Percentiles rank a stretch among this genome's conserved stretches.
Evolutionary conservation across 2,888 invertebrate species (phyloP).

Genomic region (Sminthurides aquaticus): DNA sequence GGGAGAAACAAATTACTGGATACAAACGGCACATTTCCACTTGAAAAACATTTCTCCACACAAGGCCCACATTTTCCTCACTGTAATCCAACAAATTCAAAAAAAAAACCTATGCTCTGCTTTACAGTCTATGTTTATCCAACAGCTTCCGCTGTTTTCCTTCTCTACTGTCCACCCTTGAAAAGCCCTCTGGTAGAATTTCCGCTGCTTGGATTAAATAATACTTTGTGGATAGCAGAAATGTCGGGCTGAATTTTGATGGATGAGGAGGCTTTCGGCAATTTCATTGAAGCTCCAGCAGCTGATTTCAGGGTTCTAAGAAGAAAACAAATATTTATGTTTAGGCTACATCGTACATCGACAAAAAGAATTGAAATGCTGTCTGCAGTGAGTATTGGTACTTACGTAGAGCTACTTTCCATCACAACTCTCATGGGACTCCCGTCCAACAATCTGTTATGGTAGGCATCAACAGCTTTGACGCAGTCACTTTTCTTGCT

Average conservation of each 20-base stretch:
- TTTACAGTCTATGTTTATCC: too few relatives aligned
- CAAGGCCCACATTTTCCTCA: too few relatives aligned
- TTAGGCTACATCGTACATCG: too few relatives aligned
- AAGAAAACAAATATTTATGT: neutral
- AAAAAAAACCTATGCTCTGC: too few relatives aligned
- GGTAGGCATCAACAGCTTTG: conserved; percentile 84
- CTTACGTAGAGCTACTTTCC: conserved; percentile 48
- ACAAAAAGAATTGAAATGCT: too few relatives aligned
- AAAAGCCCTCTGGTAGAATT: conserved; percentile 42
- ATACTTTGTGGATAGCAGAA: conserved; percentile 62
- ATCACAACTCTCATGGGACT: conserved; percentile 86
- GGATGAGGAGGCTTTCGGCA: conserved; percentile 49
- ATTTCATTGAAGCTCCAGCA: conserved; percentile 43
- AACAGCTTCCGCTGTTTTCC: too few relatives aligned
- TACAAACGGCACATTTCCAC: too few relatives aligned
- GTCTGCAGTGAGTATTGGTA: too few relatives aligned
- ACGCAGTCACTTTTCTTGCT: conserved; percentile 76
- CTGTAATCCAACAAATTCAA: too few relatives aligned
- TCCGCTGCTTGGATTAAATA: conserved; percentile 49
- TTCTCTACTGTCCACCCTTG: conserved; percentile 38
- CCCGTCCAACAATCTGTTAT: conserved; percentile 81
- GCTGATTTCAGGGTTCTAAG: conserved; percentile 38
- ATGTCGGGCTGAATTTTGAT: conserved; percentile 58
- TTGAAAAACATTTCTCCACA: too few relatives aligned
- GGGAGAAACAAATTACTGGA: too few relatives aligned